Evolutionary conservation across 2,113 vertebrate genomes (phyloP), one percentile per base, ranked within the genome.

Genomic region (Ascaphus truei): DNA sequence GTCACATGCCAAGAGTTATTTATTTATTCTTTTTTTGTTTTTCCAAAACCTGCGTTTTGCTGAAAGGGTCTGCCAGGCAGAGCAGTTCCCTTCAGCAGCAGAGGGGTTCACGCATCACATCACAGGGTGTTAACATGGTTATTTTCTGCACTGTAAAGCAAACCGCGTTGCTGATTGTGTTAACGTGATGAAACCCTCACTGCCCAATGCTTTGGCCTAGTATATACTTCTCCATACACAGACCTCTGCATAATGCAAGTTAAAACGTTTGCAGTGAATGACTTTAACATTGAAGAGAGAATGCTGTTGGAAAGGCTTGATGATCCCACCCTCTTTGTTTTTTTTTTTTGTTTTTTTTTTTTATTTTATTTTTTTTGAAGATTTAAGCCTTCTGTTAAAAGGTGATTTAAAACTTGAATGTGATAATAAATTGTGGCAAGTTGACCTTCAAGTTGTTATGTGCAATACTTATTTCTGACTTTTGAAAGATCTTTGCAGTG

Each of bases 331-430:
- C 91, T 91, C 92, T 90, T 71, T 84, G 90, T 93, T 92, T 64
- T 10, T 18, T 36, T 63, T 82, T 92, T 93, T 90, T 52, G 93
- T 95, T 91, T 90, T 93, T 89, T 62, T 84, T 92, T 92, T 92
- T 67, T n/a, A n/a, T 67, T 67, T 15, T 68, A 83, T 93, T 93
- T 92, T n/a, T 97, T 94, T 96, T 92, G 93, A 95, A 93, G 94
- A 90, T 85, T 89, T 89, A 76, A 89, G 82, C 89, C 89, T 92
- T 92, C 90, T 94, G 92, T 90, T 95, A 88, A 92, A 93, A 93
- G 93, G 94, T 95, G 95, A 96, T 96, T 96, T 95, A 94, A 96
- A 94, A 97, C 94, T 96, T 98, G 95, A 99, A 98, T 96, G 94
- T 97, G 95, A 96, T 95, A 68, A 68, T 58, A 91, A 94, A 94